Base-by-base conservation (phyloP, 2,797 vertebrate genomes). In the Okamejei kenojei region DNA sequence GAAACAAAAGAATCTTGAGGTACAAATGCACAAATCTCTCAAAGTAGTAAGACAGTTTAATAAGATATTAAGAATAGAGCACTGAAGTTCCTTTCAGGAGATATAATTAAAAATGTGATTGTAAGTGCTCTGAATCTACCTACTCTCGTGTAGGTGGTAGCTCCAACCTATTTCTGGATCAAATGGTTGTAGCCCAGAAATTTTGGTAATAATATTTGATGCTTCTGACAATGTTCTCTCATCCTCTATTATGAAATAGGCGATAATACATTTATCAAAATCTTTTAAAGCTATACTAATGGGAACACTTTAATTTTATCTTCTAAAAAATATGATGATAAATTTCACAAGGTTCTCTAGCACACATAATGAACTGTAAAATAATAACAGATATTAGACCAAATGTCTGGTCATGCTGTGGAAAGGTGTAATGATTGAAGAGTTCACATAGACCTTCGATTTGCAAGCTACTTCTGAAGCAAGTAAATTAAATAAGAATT, bases 221-320 rank as follows among this genome's bases (percentile, higher is more conserved):
- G 82, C 15, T 35, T 65, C 65, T 68, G 5, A 88, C 65, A n/a
- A 88, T 19, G 13, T 88, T 88, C 84, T 19, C 32, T 68, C 68
- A 58, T 86, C 82, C 58, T 61, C 54, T 63, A 32, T 86, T 63
- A 17, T 86, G 26, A 63, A 63, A 29, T 29, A 63, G 54, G 54
- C 17, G 58, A 58, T n/a, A 63, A 63, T 1, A 26, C 82, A 86
- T 86, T 63, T 63, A 86, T 86, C 61, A 15, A 86, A 63, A n/a
- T 86, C 7, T 65, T 88, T 35, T 21, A 65, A 88, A 65, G 32
- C 35, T 65, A 32, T 68, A 88, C n/a, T 35, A 68, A 68, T 88
- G 84, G 35, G 61, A 65, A n/a, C 61, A 88, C 61, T 68, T 68
- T 88, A 88, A 32, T 88, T 88, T 88, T 68, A 65, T n/a, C 84